Evolutionary conservation across 1,140 invertebrate species (phyloP), one percentile per base, ranked within the genome.

Genomic region (Cotesia chilonis): DNA sequence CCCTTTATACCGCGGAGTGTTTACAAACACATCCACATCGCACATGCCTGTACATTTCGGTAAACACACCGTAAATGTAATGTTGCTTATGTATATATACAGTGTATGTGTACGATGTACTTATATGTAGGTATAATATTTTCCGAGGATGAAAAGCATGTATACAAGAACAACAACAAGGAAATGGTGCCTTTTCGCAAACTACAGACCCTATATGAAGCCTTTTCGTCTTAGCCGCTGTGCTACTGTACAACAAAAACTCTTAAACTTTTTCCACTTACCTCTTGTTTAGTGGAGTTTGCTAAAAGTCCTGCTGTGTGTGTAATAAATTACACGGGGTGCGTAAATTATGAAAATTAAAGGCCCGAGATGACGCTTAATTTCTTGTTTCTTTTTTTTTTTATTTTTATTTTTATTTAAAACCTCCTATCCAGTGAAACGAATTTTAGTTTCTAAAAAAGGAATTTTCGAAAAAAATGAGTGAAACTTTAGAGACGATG

Each of bases 281-380:
- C 54, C 52, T 68, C 51, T 68, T 68, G 66, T 68, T 52, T 37
- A 68, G 35, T 37, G 52, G 7, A 37, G 41, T 47, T 47, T 47
- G 41, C 41, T 47, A 55, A 35, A 51, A 20, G 35, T 63, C 12
- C 10, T 37, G 12, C 28, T 36, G 12, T 38, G 60, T 12, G 14
- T 20, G 7, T 12, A 75, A 69, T 76, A 68, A 80, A 79, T 80
- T 81, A 81, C 78, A 78, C 77, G 75, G 70, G 73, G 35, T 68
- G 74, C 71, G 79, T 77, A 81, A 82, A 82, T 82, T 81, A 80
- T 76, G 70, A 76, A 79, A 82, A 82, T 81, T 82, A 81, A 79
- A 82, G 78, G 71, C 61, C 36, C 4, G 41, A 28, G 35, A 41
- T 59, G 37, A 54, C 51, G 20, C 72, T 78, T 76, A 81, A 77